phyloP scores from a whole-genome alignment of 1,140 invertebrate genomes.

The Drosophila sulfurigaster region DNA sequence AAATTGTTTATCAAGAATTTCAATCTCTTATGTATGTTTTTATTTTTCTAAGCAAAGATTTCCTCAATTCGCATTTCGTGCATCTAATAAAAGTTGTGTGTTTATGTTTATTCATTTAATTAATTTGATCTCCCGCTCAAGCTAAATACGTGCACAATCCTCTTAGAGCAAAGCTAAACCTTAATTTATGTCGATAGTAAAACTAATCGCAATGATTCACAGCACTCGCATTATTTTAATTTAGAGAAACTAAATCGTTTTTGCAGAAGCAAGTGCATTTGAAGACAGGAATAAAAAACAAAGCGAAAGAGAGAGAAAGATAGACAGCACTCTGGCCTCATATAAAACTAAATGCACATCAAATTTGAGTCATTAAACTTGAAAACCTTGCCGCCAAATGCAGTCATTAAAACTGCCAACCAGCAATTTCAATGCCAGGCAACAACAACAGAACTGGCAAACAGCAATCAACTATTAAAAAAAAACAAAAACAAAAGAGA shows the following conservation, averaged over 20 bases:
- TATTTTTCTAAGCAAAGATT: too few species aligned
- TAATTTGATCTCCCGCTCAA: too few species aligned
- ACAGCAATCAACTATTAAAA: constrained; percentile 75
- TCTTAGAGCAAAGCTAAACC: too few species aligned
- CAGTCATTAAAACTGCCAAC: constrained; percentile 77
- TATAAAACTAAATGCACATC: constrained; percentile 67
- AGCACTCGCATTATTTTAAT: neutral
- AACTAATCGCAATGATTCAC: neutral
- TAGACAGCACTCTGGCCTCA: neutral
- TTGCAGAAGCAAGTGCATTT: too few species aligned
- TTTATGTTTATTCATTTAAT: too few species aligned
- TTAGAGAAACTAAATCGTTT: too few species aligned
- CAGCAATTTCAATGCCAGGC: constrained; percentile 42
- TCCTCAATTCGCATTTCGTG: too few species aligned
- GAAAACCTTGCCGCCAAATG: constrained; percentile 73
- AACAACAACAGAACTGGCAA: constrained; percentile 52
- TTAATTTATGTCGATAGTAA: neutral
- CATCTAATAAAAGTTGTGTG: too few species aligned
- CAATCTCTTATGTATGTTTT: too few species aligned
- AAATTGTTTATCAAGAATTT: too few species aligned
- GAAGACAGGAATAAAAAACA: neutral
- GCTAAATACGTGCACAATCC: too few species aligned
- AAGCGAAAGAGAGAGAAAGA: neutral
- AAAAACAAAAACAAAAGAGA: constrained; percentile 11
- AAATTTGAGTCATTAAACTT: constrained; percentile 81